Evolutionary conservation across 2,888 invertebrate species (phyloP).

Genomic region (Hydroisotoma schaefferi): DNA sequence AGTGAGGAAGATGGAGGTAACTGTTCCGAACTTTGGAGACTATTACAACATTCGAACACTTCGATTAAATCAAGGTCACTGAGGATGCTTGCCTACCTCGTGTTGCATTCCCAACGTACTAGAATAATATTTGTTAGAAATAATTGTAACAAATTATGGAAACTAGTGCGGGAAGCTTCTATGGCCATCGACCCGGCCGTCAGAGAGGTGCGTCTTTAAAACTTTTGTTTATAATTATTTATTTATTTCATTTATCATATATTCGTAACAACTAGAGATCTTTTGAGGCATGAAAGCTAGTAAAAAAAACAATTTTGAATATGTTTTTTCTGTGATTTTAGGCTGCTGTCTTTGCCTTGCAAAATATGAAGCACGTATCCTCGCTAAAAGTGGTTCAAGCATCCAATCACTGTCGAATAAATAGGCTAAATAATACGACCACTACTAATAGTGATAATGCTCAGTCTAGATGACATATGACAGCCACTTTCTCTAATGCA

Average conservation of each 20-base stretch:
- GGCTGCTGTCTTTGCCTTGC: constrained; percentile 39
- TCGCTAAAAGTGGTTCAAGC: neutral
- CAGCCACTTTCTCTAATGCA: no score
- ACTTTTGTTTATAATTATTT: neutral
- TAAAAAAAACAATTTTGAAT: no score
- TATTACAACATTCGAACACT: constrained; percentile 52
- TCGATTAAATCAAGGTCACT: constrained; percentile 61
- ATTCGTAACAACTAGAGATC: no score
- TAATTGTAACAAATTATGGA: constrained; percentile 29
- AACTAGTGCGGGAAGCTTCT: constrained; percentile 24
- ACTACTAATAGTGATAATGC: constrained; percentile 1
- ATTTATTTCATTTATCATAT: neutral
- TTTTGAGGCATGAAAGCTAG: no score
- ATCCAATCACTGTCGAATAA: neutral
- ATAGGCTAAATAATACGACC: neutral
- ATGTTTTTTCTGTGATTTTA: constrained; percentile 16
- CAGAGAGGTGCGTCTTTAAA: constrained; percentile 23
- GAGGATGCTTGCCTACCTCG: constrained; percentile 37
- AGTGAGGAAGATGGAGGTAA: constrained; percentile 36
- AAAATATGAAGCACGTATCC: constrained; percentile 7
- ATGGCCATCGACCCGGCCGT: constrained; percentile 23
- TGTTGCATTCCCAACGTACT: constrained; percentile 32
- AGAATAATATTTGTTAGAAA: constrained; percentile 31
- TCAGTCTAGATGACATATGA: neutral
- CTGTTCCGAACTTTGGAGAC: constrained; percentile 48